These are phyloP conservation scores for Herminia tarsipennalis DNA, from an alignment of 2,888 invertebrate genomes.

Conservation along the genomic window DNA sequence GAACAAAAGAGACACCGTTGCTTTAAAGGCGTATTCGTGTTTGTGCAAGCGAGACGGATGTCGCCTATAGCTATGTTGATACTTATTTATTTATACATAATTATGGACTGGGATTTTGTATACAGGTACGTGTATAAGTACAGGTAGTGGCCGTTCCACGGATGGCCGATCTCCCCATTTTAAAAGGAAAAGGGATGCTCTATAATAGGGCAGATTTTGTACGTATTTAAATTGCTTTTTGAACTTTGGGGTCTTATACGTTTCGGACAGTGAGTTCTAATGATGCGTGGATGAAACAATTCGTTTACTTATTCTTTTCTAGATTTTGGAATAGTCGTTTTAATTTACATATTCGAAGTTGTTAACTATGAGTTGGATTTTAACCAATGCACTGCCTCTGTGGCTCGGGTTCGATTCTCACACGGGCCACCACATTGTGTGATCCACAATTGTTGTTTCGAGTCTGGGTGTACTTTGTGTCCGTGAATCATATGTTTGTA, in stretches of 20 bases:
- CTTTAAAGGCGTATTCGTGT: conserved; percentile 49
- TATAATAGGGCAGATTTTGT: conserved; percentile 63
- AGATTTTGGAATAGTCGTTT: conserved; percentile 22
- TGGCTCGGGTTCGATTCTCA: too few relatives aligned
- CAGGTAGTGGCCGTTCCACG: conserved; percentile 76
- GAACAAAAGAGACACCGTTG: conserved; percentile 58
- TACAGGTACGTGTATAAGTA: conserved; percentile 49
- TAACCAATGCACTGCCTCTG: too few relatives aligned
- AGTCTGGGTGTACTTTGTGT: too few relatives aligned
- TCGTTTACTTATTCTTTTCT: conserved; percentile 54
- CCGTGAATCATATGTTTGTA: too few relatives aligned
- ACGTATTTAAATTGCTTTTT: conserved; percentile 62
- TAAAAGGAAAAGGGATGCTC: conserved; percentile 68
- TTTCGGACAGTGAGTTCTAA: conserved; percentile 73
- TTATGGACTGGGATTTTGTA: conserved; percentile 77
- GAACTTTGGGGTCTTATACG: conserved; percentile 64
- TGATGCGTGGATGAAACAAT: conserved; percentile 72
- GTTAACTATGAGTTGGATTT: too few relatives aligned
- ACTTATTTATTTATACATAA: conserved; percentile 68
- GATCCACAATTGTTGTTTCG: too few relatives aligned
- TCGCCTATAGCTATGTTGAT: conserved; percentile 68
- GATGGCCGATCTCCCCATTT: conserved; percentile 79
- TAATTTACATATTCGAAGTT: too few relatives aligned
- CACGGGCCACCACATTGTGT: too few relatives aligned
- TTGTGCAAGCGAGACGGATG: conserved; percentile 69